Base-by-base conservation (phyloP, 2,113 vertebrate species). In the Lathamus discolor region DNA sequence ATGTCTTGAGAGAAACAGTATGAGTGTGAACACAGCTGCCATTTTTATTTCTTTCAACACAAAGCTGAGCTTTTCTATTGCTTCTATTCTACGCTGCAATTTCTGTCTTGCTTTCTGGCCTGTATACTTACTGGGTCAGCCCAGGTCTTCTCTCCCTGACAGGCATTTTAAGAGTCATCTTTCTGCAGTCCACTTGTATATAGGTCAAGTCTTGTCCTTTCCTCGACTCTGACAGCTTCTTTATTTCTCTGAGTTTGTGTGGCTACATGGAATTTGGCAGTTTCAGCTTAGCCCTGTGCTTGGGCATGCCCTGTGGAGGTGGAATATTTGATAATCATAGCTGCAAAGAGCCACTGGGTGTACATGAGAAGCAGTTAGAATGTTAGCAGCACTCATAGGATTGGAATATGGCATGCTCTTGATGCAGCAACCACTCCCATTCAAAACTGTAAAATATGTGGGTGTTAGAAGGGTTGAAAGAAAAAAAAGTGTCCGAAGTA, bases 61-160 rank as follows among this genome's bases (percentile, higher is more conserved):
- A 22, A 31, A 88, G 27, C 43, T 20, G 55, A 69, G 29, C 28
- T 74, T 74, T 84, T 55, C 33, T 69, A 8, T 35, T 67, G 54
- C 33, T 84, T 73, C n/a, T 83, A 3, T 46, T 83, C 49, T 66
- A 4, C 0, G 0, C 24, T 41, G 27, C 31, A 31, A 8, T n/a
- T 25, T 79, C 27, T 31, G 22, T 79, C 29, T 52, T 31, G 28
- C 33, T 48, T 67, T 67, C 57, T 80, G 67, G 18, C 27, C 64
- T 17, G 9, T 66, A 54, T 41, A 31, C 48, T 86, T 33, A 20
- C 18, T 41, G 72, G 43, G 31, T 17, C 69, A 92, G 55, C 12
- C 70, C 66, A 68, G n/a, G 8, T 43, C 49, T 33, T 13, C 68
- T 77, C 15, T 69, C 33, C 20, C 43, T 73, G n/a, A 43, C 52